Base-by-base conservation (phyloP, 1,140 invertebrate genomes). In the Sitophilus oryzae region DNA sequence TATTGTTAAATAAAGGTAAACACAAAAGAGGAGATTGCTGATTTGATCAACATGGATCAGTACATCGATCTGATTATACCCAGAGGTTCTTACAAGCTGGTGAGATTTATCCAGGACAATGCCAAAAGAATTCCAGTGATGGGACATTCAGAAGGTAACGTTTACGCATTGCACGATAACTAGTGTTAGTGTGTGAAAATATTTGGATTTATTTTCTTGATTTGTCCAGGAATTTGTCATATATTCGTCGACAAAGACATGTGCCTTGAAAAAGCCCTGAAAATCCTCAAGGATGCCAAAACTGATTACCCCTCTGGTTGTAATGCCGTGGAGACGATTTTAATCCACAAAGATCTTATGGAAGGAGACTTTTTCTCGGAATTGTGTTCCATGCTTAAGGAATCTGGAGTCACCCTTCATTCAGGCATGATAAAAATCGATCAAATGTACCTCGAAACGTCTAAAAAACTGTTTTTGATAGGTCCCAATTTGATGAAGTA, bases 281-380 rank as follows among this genome's bases (percentile, higher is more conserved):
- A 82, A 71, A 94, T 98, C 51, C 85, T 97, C 0, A 78, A 82
- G 23, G 96, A 99, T 71, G 85, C 95, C 0, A 99, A 99, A 76
- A 98, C 95, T 73, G 94, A 98, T 73, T 99, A 99, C 75, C 96
- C 96, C 10, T 90, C 96, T 0, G 96, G 96, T 16, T 99, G 96
- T 73, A 99, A 99, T 70, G 92, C 96, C 2, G 95, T 96, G 86
- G 96, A 99, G 76, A 99, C 96, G 0, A 76, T 99, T 10, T 76
- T 99, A 1, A 80, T 99, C 25, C 95, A 99, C 69, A 86, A 92
- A 68, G 84, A 86, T 61, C 82, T 93, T 50, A 77, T 93, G 64
- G 78, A 77, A 41, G 77, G 78, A 5, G 72, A 75, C 1, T 87
- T 97, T 68, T 98, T 99, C 73, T 82, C 81, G 15, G 83, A 88